Base-by-base conservation (phyloP, 2,888 invertebrate genomes). In the Aromia moschata region DNA sequence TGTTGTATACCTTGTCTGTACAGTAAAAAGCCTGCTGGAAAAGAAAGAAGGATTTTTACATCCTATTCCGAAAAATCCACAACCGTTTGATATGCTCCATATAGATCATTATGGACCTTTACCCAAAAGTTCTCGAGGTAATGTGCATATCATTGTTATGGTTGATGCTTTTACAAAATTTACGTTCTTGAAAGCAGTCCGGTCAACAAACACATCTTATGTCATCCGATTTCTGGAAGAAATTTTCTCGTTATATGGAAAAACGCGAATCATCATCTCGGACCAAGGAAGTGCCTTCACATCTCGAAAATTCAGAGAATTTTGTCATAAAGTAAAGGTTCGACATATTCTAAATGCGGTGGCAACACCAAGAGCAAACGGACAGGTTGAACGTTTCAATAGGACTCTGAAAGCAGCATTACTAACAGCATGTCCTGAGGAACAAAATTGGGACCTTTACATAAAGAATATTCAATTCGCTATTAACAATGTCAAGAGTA, bases 371-470 rank as follows among this genome's bases (percentile, higher is more conserved):
- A n/a, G 51, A 16, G 70, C 74, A 70, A 77, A 79, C 52, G 78
- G 77, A 1, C 78, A 77, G 37, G 72, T 71, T 1, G 78, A 64
- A 52, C 55, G 74, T 11, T 61, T 71, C 14, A 77, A 74, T 52
- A 49, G 71, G 1, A 75, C 72, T 11, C 40, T 74, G 0, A 59
- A 64, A 17, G 65, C 73, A 2, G 41, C 70, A 7, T 5, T 11
- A 12, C 65, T 65, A 5, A 70, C 71, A 1, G 63, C 72, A 33
- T 36, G 25, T 9, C 9, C 30, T 11, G 53, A 57, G 14, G 75
- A 74, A 45, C 72, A 70, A 25, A 65, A 67, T 25, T 79, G 79
- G 76, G 76, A 78, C 64, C 57, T 64, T 43, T 68, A 76, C 10
- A 38, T 77, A 20, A 67, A 68, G 12, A 59, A 60, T 17, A 70